Base-by-base conservation (phyloP, 2,888 invertebrate genomes). In the Lordiphosa andalusiaca region DNA sequence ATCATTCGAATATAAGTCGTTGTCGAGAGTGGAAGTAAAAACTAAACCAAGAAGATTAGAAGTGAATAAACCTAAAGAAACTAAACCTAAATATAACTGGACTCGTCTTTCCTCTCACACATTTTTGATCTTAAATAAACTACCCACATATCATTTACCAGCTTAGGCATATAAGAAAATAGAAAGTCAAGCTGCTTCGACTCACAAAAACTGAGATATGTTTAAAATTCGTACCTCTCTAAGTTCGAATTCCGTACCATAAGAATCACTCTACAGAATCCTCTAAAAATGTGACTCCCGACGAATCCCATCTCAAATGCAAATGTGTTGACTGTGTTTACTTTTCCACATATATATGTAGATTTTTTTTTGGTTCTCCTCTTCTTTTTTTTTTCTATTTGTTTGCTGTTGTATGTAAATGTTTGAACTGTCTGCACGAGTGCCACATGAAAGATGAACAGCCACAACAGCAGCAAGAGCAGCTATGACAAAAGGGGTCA, bases 371-470 rank as follows among this genome's bases (percentile, higher is more conserved):
- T 21, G n/a, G 50, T 36, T 42, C 50, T 53, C 37, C 53, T 42
- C 1, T 23, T 52, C 59, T 56, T 33, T 40, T 52, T 62, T 56
- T 33, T 40, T 40, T 52, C 49, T 53, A 53, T 51, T 41, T 21
- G 57, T 50, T 53, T 51, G 55, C 61, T 69, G 65, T 65, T 74
- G 62, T 58, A 58, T 82, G 75, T 58, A 78, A 82, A 76, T 82
- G 76, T 78, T 82, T 71, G 69, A 76, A 67, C 75, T 82, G 80
- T 76, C 72, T 74, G 78, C 82, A 82, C 72, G 82, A 74, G 67
- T 59, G 75, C 56, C 65, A 71, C 53, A 52, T 54, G 59, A 67
- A 66, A 66, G 75, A 63, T 63, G 55, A 57, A 36, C 57, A 56
- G 44, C 61, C 62, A 36, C 67, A 61, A 48, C 46, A 59, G 50